Conservation (phyloP, 2,888 invertebrate species). For the Sarcophaga variegata region DNA sequence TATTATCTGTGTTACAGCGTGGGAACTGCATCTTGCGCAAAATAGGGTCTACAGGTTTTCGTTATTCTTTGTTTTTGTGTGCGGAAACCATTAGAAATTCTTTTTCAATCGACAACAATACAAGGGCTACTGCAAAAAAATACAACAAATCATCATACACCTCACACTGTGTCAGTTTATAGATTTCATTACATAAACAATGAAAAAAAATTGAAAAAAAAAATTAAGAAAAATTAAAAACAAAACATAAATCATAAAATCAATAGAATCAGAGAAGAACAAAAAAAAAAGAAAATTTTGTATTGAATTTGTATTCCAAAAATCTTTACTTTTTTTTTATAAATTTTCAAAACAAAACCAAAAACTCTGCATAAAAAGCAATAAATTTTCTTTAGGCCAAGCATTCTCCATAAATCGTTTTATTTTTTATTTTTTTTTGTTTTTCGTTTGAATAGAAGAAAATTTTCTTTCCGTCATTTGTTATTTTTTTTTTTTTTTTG, state of each 20-base stretch:
- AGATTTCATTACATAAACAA: slow-evolving; percentile 48
- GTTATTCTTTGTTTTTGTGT: slow-evolving; percentile 17
- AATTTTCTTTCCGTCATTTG: not conserved
- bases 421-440: not conserved
- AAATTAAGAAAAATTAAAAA: slow-evolving; percentile 5
- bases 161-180: slow-evolving; percentile 54
- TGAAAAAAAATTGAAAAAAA: slow-evolving; percentile 2
- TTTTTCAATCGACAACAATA: slow-evolving; percentile 15
- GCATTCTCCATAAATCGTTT: not conserved
- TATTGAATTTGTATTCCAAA: not conserved
- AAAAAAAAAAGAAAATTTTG: not conserved
- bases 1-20: slow-evolving; percentile 48
- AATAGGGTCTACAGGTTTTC: slow-evolving; percentile 57
- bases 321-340: not conserved
- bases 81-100: slow-evolving; percentile 8
- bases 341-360: too few species aligned
- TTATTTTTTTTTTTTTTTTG: not conserved
- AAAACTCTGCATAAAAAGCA: too few species aligned
- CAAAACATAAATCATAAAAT: slow-evolving; percentile 29
- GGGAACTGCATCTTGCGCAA: slow-evolving; percentile 67
- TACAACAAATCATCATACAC: slow-evolving; percentile 11
- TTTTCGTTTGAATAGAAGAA: not conserved
- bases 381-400: too few species aligned
- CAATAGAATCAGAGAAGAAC: slow-evolving; percentile 12
- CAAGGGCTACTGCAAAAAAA: slow-evolving; percentile 55